These are phyloP conservation scores for Amphiprion clarkii DNA, from an alignment of 2,797 vertebrate species.

Conservation along the genomic window DNA sequence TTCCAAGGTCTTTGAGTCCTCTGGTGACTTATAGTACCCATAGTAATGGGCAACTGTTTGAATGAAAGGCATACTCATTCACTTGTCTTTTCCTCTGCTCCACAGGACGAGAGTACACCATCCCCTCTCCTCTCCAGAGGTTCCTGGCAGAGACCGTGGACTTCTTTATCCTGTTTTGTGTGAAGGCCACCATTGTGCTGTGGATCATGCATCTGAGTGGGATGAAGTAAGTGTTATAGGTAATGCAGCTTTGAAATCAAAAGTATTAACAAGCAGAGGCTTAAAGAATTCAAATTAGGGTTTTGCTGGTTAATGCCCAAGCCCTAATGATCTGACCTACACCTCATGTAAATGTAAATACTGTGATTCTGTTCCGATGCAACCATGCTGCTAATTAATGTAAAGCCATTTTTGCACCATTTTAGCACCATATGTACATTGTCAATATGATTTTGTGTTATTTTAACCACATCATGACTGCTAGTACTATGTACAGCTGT, in stretches of 20 bases:
- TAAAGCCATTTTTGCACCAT: no score
- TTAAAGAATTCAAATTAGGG: no score
- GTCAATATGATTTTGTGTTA: no score
- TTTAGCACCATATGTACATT: no score
- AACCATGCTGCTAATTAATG: no score
- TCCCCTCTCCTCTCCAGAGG: constrained; percentile 93
- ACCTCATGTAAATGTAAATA: no score
- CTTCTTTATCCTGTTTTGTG: constrained; percentile 96
- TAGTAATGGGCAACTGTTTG: neutral
- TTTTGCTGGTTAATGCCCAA: no score
- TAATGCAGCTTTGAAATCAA: neutral
- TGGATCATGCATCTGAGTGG: constrained; percentile 96
- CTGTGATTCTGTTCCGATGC: no score
- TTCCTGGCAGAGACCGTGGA: constrained; percentile 96
- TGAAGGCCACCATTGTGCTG: constrained; percentile 95
- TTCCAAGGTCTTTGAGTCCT: neutral
- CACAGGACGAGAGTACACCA: constrained; percentile 92
- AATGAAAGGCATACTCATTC: neutral
- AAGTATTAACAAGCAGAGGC: neutral
- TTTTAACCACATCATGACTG: no score
- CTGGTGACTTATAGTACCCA: neutral
- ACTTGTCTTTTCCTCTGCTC: constrained; percentile 25
- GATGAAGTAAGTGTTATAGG: constrained; percentile 88
- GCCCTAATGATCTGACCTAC: no score
- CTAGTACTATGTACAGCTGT: no score